Evolutionary conservation across 2,888 invertebrate species (phyloP).

Genomic region (Andrena trimmerana): DNA sequence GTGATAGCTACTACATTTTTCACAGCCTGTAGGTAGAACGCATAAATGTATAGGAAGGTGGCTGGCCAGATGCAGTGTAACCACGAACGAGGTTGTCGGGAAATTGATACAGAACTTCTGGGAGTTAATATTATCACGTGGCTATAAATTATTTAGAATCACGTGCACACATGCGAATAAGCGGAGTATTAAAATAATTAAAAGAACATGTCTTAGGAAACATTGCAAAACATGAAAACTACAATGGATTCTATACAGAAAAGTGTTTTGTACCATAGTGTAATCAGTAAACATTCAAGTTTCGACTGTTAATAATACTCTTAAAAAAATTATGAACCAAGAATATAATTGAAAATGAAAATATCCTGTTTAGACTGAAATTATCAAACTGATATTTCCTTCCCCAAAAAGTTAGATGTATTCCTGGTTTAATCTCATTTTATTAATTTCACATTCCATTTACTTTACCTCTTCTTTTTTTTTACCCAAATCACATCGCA

Average conservation of each 20-base stretch:
- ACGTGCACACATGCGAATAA: conserved; percentile 14
- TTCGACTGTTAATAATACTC: too few relatives aligned
- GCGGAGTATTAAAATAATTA: conserved; percentile 7
- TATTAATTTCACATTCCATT: neutral
- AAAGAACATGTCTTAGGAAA: conserved; percentile 12
- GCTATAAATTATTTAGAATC: conserved; percentile 38
- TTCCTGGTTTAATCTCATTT: neutral
- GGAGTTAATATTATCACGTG: conserved; percentile 41
- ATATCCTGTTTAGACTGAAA: neutral
- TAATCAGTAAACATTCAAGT: neutral
- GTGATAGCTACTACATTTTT: neutral
- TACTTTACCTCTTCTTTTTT: neutral
- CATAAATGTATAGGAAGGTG: conserved; percentile 22
- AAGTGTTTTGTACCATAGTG: neutral
- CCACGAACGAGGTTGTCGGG: conserved; percentile 37
- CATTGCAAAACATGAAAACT: neutral
- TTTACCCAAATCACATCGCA: neutral
- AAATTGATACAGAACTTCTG: conserved; percentile 55
- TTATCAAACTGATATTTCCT: neutral
- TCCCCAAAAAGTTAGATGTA: neutral
- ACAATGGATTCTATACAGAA: neutral
- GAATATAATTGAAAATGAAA: too few relatives aligned
- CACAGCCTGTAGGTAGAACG: conserved; percentile 2
- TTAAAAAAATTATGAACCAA: too few relatives aligned
- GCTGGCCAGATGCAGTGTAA: conserved; percentile 25